phyloP scores from a whole-genome alignment of 92 coral and sea anemone species.

The Micromussa lordhowensis region DNA sequence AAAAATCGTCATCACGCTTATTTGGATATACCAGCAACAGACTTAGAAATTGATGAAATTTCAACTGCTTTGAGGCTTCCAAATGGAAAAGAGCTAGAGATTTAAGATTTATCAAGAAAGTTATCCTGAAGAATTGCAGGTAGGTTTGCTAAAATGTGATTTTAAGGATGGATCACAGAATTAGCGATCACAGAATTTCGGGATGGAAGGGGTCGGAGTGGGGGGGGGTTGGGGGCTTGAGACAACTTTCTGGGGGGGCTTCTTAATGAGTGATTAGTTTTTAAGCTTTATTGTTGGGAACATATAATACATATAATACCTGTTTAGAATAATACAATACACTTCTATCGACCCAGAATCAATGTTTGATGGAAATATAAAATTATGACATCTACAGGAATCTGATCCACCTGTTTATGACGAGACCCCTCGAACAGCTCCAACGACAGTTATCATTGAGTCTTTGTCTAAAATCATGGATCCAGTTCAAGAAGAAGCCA shows the following conservation, averaged over 20 bases:
- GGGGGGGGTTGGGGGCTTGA: neutral
- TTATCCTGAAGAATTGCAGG: slow-evolving; percentile 8
- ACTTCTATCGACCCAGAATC: slow-evolving; percentile 19
- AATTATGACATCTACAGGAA: slow-evolving; percentile 24
- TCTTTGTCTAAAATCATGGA: slow-evolving; percentile 1
- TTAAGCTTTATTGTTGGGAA: slow-evolving; percentile 1
- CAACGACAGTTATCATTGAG: slow-evolving; percentile 2
- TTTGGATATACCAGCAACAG: slow-evolving; percentile 23
- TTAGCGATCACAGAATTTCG: too few species aligned
- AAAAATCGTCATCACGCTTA: slow-evolving; percentile 20
- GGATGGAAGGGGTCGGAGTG: too few species aligned
- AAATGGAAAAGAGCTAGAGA: neutral
- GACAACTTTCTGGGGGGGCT: slow-evolving; percentile 12
- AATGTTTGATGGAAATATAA: slow-evolving; percentile 11
- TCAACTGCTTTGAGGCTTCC: slow-evolving; percentile 10
- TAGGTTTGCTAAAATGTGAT: slow-evolving; percentile 6
- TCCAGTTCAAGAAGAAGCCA: slow-evolving; percentile 15
- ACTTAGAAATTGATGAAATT: neutral
- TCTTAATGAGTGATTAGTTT: slow-evolving; percentile 9
- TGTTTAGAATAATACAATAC: slow-evolving; percentile 5
- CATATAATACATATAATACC: too few species aligned
- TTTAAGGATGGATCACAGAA: neutral
- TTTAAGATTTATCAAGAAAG: slow-evolving; percentile 2
- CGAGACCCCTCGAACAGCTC: slow-evolving; percentile 7
- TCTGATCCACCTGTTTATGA: slow-evolving; percentile 19